Conservation (phyloP, 2,113 vertebrate species). For the Otolemur garnettii region DNA sequence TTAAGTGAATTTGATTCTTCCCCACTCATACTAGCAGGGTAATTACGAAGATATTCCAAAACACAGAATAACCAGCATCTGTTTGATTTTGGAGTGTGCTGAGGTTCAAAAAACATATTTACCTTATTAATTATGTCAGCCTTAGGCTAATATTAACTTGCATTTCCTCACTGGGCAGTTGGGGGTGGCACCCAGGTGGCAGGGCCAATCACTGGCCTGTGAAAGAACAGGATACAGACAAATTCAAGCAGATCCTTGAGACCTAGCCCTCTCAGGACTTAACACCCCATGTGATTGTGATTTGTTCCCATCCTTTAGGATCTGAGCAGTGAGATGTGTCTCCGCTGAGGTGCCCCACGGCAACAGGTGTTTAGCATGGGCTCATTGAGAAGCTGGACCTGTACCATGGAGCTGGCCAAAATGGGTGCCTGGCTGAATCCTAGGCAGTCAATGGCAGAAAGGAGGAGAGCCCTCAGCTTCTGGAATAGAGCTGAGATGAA, state of each 20-base stretch:
- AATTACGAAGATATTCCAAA: slow-evolving; percentile 15
- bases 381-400: not conserved
- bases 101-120: slow-evolving; percentile 65
- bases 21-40: not conserved
- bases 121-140: slow-evolving; percentile 62
- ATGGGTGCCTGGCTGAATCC: slow-evolving; percentile 63
- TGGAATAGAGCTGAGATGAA: not conserved
- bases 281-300: not conserved
- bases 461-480: slow-evolving; percentile 39
- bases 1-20: not conserved
- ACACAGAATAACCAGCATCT: not conserved
- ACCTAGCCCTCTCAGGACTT: not conserved
- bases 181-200: not conserved
- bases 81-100: slow-evolving; percentile 26
- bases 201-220: not conserved
- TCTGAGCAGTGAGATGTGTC: not conserved
- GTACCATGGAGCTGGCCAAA: not conserved
- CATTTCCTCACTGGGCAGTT: slow-evolving; percentile 3
- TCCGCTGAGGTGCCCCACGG: not conserved
- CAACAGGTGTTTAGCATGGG: not conserved
- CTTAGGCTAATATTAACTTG: slow-evolving; percentile 51
- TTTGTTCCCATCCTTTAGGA: slow-evolving; percentile 60
- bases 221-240: not conserved
- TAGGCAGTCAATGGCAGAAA: not conserved
- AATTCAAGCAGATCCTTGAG: not conserved